Evolutionary conservation across 2,113 vertebrate genomes (phyloP).

Genomic region (Ivindomyrus marchei): DNA sequence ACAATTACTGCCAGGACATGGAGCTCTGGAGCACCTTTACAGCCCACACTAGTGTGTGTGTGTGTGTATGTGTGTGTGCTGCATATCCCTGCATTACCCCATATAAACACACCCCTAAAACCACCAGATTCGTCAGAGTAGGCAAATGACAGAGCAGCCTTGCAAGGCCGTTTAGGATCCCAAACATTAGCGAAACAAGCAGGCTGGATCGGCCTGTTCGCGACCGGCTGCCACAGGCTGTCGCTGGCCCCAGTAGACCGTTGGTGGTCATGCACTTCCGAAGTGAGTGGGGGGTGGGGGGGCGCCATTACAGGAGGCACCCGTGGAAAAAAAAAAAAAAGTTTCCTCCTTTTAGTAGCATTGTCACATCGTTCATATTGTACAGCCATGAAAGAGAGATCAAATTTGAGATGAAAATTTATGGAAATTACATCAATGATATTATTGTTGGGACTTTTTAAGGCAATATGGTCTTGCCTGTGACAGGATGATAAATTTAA

Average conservation of each 20-base stretch:
- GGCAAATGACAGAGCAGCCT: background rate
- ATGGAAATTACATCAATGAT: slow-evolving; percentile 71
- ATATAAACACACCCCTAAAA: background rate
- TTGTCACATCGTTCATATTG: slow-evolving; percentile 68
- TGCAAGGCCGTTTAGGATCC: background rate
- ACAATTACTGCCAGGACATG: slow-evolving; percentile 40
- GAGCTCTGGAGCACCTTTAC: background rate
- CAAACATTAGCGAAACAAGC: background rate
- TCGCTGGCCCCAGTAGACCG: slow-evolving; percentile 25
- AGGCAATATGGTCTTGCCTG: slow-evolving; percentile 69
- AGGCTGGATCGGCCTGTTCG: no score
- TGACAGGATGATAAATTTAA: slow-evolving; percentile 70
- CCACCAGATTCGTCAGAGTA: background rate
- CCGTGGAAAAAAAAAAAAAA: slow-evolving; percentile 51
- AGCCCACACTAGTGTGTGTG: background rate
- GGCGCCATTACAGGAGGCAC: slow-evolving; percentile 54
- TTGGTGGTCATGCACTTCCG: slow-evolving; percentile 31
- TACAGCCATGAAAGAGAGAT: slow-evolving; percentile 69
- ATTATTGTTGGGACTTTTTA: slow-evolving; percentile 69
- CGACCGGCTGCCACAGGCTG: slow-evolving; percentile 13
- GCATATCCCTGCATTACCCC: background rate
- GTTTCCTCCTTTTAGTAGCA: slow-evolving; percentile 60
- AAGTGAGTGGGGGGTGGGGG: slow-evolving; percentile 55
- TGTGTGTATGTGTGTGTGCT: slow-evolving; percentile 14
- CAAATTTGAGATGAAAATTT: slow-evolving; percentile 69